These are phyloP conservation scores for Plemyria rubiginata DNA, from an alignment of 2,888 invertebrate species.

Conservation along the genomic window DNA sequence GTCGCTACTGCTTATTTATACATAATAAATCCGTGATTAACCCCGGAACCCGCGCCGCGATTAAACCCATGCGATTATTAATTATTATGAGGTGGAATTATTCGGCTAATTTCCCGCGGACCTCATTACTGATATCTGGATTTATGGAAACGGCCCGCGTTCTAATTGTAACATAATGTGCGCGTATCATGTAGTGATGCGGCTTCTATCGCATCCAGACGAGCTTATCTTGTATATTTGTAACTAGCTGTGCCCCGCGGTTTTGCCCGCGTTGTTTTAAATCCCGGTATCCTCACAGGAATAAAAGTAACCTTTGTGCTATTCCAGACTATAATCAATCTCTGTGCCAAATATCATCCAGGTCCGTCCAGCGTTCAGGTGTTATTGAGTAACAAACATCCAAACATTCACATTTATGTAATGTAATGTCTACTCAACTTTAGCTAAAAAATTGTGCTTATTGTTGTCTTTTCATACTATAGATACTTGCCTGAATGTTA, in stretches of 20 bases:
- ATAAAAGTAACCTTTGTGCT: too few relatives aligned
- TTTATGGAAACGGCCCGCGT: constrained; percentile 51
- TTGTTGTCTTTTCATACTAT: background rate
- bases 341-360: too few relatives aligned
- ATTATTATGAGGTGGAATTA: constrained; percentile 43
- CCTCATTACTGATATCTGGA: constrained; percentile 56
- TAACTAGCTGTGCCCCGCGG: too few relatives aligned
- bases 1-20: background rate
- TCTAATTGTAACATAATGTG: constrained; percentile 52
- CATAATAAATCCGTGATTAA: constrained; percentile 2
- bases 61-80: constrained; percentile 20
- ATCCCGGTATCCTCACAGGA: too few relatives aligned
- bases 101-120: constrained; percentile 54
- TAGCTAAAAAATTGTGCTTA: background rate
- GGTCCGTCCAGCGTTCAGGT: too few relatives aligned
- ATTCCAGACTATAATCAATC: too few relatives aligned
- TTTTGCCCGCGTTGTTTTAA: too few relatives aligned
- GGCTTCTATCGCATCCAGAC: constrained; percentile 6
- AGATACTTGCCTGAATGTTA: too few relatives aligned
- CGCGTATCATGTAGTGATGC: constrained; percentile 2
- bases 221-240: constrained; percentile 1
- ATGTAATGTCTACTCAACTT: background rate
- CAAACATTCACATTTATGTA: too few relatives aligned
- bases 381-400: too few relatives aligned
- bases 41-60: constrained; percentile 4